Percentiles rank a stretch among this genome's conserved stretches.
These are phyloP conservation scores for Epiblema foenella DNA, from an alignment of 2,888 invertebrate species.

Conservation along the genomic window DNA sequence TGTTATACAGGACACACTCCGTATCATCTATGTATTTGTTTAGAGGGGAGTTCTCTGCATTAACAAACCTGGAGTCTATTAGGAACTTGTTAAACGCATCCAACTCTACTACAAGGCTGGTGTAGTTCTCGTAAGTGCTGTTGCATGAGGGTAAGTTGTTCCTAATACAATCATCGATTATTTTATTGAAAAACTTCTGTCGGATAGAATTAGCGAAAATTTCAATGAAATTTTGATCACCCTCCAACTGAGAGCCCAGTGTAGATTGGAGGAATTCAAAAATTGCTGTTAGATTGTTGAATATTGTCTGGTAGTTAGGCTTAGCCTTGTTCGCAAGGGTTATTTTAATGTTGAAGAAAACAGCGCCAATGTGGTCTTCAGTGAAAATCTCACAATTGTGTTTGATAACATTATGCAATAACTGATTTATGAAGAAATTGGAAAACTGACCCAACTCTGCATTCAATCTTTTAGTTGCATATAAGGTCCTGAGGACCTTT, in stretches of 20 bases:
- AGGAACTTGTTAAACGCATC: constrained; percentile 78
- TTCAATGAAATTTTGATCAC: constrained; percentile 71
- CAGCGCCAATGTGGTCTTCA: constrained; percentile 74
- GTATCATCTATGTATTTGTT: constrained; percentile 76
- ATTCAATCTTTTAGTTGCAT: constrained; percentile 70
- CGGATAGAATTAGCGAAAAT: constrained; percentile 71
- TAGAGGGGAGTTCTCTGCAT: constrained; percentile 69
- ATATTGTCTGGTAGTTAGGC: constrained; percentile 74
- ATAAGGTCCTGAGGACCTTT: constrained; percentile 73
- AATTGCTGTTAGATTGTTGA: constrained; percentile 76
- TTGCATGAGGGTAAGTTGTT: constrained; percentile 75
- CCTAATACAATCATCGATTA: constrained; percentile 77
- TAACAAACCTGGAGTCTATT: constrained; percentile 76
- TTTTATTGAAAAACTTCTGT: constrained; percentile 74
- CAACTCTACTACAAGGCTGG: constrained; percentile 72
- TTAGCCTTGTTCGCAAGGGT: constrained; percentile 64
- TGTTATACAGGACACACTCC: constrained; percentile 76
- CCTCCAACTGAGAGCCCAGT: constrained; percentile 72
- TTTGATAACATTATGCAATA: constrained; percentile 73
- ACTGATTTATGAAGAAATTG: constrained; percentile 73
- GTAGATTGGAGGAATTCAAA: constrained; percentile 80
- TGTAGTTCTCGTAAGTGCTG: constrained; percentile 71
- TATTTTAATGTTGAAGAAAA: constrained; percentile 76
- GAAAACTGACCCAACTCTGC: constrained; percentile 75
- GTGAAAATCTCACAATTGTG: constrained; percentile 77